Percentiles rank a stretch among this genome's conserved stretches.
Conservation (phyloP, 1,140 invertebrate species). For the Odontomachus brunneus region DNA sequence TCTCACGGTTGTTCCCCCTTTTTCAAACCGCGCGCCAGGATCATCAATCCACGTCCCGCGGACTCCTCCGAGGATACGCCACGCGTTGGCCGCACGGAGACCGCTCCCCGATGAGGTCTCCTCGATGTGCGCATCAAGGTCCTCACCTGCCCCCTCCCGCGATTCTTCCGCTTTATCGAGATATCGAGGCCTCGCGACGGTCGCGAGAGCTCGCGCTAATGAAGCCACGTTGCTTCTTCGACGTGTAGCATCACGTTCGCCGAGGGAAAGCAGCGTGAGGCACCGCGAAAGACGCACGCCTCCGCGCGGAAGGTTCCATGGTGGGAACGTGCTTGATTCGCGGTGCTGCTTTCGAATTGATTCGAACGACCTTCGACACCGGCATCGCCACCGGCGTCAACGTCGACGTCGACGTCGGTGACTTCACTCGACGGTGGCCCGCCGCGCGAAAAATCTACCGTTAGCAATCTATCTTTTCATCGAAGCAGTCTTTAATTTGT, state of each 20-base stretch:
- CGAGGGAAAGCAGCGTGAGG: slow-evolving; percentile 12
- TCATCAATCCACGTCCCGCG: slow-evolving; percentile 75
- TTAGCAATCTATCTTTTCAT: slow-evolving; percentile 14
- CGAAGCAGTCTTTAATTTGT: not conserved
- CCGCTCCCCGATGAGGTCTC: slow-evolving; percentile 43
- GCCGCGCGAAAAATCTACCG: slow-evolving; percentile 32
- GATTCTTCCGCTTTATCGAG: slow-evolving; percentile 31
- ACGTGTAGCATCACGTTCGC: slow-evolving; percentile 31
- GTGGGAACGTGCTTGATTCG: not conserved
- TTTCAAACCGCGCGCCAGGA: slow-evolving; percentile 57
- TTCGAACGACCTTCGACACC: slow-evolving; percentile 27
- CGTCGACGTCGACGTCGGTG: not conserved
- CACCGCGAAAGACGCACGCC: not conserved
- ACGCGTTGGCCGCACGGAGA: slow-evolving; percentile 15
- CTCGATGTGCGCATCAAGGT: slow-evolving; percentile 15
- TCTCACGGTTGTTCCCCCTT: not conserved
- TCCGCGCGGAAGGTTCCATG: slow-evolving; percentile 14
- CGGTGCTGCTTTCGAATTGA: slow-evolving; percentile 13
- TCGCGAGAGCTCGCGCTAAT: slow-evolving; percentile 32
- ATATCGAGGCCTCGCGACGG: slow-evolving; percentile 41
- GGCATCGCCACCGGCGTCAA: too few species aligned
- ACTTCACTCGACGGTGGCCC: slow-evolving; percentile 26
- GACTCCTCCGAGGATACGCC: slow-evolving; percentile 58
- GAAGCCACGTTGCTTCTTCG: slow-evolving; percentile 4
- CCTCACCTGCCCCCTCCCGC: not conserved